Percentiles rank a stretch among this genome's conserved stretches.
Evolutionary conservation across 1,140 invertebrate genomes (phyloP).

Genomic region (Chrysomallon squamiferum): DNA sequence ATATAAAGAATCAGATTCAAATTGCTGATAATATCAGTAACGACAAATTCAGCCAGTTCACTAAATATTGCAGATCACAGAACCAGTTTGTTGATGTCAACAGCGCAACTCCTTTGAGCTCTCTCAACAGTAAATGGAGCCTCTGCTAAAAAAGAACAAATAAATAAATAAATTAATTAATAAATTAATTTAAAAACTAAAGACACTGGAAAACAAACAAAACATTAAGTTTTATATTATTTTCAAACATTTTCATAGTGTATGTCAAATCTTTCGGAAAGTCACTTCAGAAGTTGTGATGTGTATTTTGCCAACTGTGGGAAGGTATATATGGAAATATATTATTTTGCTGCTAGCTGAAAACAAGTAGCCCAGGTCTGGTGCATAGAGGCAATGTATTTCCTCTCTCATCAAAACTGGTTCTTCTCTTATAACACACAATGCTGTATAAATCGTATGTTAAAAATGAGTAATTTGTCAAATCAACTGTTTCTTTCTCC

Average conservation of each 20-base stretch:
- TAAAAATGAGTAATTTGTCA: too few species aligned
- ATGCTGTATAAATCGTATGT: too few species aligned
- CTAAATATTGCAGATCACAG: conserved; percentile 9
- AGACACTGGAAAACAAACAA: not conserved
- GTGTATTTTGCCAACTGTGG: not conserved
- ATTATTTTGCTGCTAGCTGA: too few species aligned
- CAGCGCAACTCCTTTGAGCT: conserved; percentile 28
- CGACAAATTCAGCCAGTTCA: too few species aligned
- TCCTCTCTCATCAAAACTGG: too few species aligned
- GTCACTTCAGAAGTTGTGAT: not conserved
- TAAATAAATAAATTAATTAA: not conserved
- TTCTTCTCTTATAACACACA: too few species aligned
- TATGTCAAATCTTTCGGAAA: not conserved
- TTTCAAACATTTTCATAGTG: not conserved
- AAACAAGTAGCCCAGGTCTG: too few species aligned
- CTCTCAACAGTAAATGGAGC: conserved; percentile 48
- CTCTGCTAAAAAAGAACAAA: conserved; percentile 29
- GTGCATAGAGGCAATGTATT: too few species aligned
- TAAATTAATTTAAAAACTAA: not conserved
- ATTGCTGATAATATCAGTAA: too few species aligned
- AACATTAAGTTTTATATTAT: not conserved
- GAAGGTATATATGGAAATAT: not conserved
- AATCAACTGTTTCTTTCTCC: too few species aligned
- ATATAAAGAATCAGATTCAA: too few species aligned
- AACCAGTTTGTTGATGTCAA: conserved; percentile 20